Base-by-base conservation (phyloP, 2,797 vertebrate species). In the Muscicapa comitata region DNA sequence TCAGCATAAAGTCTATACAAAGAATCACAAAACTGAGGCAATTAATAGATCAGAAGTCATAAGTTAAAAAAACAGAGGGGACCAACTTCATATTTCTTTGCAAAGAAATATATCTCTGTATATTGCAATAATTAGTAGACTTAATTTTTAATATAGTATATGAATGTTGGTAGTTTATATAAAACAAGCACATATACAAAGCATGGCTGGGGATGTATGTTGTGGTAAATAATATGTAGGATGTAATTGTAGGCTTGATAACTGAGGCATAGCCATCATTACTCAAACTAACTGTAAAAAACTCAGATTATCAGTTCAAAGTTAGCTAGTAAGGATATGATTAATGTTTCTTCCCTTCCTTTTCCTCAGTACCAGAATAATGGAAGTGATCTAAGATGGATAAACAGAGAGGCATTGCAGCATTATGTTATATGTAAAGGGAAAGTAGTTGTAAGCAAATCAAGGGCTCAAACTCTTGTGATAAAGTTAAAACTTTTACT, bases 341-440 rank as follows among this genome's bases (percentile, higher is more conserved):
- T 96, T 93, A 93, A 92, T 91, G 81, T 91, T 91, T 95, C 77
- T 92, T 82, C 92, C 61, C 79, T 95, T 94, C 88, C 92, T 94
- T 94, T 96, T 96, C 71, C 95, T 94, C 38, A 29, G 31, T 68
- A 83, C 28, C 31, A 61, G 45, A 79, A 85, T 75, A 92, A 53
- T 91, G 78, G 91, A 73, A 91, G 7, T 89, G 77, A 83, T 93
- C 51, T 88, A 84, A 88, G 28, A 42, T 84, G 73, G 37, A 82
- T 86, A 93, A 95, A 93, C 83, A 94, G 86, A 73, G 79, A 68
- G 19, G 33, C 26, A 59, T 40, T 66, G 43, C 6, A 90, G 40
- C 62, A 48, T 88, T 88, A 21, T 88, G 62, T 81, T 70, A 79
- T 26, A 47, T 57, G 26, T 26, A 74, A 75, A 78, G 38, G 65